These are phyloP conservation scores for Trichoplusia ni DNA, from an alignment of 1,140 invertebrate species.

Conservation along the genomic window DNA sequence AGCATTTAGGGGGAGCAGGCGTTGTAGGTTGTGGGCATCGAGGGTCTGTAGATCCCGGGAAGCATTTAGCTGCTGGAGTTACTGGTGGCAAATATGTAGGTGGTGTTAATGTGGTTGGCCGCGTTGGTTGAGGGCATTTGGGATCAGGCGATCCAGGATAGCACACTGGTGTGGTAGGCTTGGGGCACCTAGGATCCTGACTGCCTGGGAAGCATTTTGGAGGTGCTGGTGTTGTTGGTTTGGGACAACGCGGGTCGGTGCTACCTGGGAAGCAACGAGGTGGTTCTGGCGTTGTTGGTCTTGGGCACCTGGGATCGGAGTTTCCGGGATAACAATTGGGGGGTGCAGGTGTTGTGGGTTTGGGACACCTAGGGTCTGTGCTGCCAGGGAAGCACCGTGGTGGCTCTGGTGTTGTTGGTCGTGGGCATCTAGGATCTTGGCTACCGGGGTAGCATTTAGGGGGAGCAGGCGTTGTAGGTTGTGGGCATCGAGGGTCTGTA, in stretches of 20 bases:
- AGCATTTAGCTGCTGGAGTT: constrained; percentile 70
- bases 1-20: constrained; percentile 36
- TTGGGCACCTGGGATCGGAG: constrained; percentile 70
- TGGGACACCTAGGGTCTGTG: constrained; percentile 70
- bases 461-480: constrained; percentile 39
- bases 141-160: constrained; percentile 53
- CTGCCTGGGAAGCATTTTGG: constrained; percentile 66
- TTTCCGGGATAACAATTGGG: constrained; percentile 61
- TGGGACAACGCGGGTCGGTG: constrained; percentile 70
- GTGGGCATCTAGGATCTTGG: constrained; percentile 64
- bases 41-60: constrained; percentile 73
- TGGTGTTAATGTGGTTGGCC: constrained; percentile 35
- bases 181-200: constrained; percentile 70
- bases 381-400: constrained; percentile 65
- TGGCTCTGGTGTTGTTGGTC: constrained; percentile 29
- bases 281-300: constrained; percentile 38
- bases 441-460: constrained; percentile 55
- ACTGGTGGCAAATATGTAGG: constrained; percentile 49
- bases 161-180: constrained; percentile 40
- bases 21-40: constrained; percentile 61
- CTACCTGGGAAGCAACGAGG: constrained; percentile 66
- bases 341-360: constrained; percentile 42
- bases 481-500: too few relatives aligned
- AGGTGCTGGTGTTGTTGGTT: constrained; percentile 40
- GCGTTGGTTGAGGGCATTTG: constrained; percentile 49